Base-by-base conservation (phyloP, 2,113 vertebrate genomes). In the Lepus europaeus region DNA sequence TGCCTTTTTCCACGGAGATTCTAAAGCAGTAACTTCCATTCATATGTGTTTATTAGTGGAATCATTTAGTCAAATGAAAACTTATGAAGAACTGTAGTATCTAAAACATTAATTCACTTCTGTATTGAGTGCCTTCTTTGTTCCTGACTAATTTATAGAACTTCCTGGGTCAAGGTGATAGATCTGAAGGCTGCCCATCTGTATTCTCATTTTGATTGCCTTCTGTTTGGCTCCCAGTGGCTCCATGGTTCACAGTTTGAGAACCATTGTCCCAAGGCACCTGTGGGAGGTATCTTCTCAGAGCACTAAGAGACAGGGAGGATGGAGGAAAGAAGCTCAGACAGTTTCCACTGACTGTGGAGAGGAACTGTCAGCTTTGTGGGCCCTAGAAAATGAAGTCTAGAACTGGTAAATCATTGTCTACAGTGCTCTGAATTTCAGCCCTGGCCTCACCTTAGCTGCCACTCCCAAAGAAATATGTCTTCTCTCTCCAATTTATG, bases 381-480 rank as follows among this genome's bases (percentile, higher is more conserved):
- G 69, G 29, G 25, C 12, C 74, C 59, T 68, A 74, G 45, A 78
- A 83, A 4, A 45, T 23, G 16, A 69, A 66, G 45, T 85, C 29
- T 89, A 51, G 16, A 95, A 70, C 23, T 66, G 14, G 66, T 19
- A 70, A 49, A 85, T 51, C 36, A 73, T 89, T 89, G 78, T 85
- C 45, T 89, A 74, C 59, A 89, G 66, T 66, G 33, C 89, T 73
- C 73, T 80, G 13, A 73, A 1, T 66, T 64, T 5, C 29, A 78
- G 36, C 51, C 80, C 92, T 85, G n/a, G 23, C 59, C 39, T 10
- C 1, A 4, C n/a, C 16, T 33, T 68, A 20, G 17, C 80, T 49
- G 17, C 36, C 63, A 31, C 19, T 78, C 64, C 12, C 45, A 89
- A 49, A 7, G 9, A 49, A 68, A 56, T 80, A 7, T 74, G 31